Evolutionary conservation across 2,888 invertebrate genomes (phyloP).

Genomic region (Lottia scabra): DNA sequence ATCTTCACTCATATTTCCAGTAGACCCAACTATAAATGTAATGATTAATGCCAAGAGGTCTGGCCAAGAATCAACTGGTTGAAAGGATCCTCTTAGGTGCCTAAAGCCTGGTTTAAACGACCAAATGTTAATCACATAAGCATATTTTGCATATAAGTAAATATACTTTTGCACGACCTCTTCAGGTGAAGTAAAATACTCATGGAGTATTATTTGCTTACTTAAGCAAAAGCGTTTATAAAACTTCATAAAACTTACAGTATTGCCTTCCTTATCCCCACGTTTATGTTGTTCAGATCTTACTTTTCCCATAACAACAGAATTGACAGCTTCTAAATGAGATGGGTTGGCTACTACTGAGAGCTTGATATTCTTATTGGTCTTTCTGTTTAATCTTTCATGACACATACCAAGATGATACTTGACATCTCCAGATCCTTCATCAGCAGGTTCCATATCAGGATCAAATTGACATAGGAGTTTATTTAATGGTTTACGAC

Average conservation of each 20-base stretch:
- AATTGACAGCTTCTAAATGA: slow-evolving; percentile 93
- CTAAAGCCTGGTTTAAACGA: too few species aligned
- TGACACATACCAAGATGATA: slow-evolving; percentile 89
- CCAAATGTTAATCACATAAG: too few species aligned
- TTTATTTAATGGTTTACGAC: slow-evolving; percentile 89
- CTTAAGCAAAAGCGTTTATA: too few species aligned
- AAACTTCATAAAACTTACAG: slow-evolving; percentile 40
- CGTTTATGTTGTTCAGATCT: slow-evolving; percentile 95
- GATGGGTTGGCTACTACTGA: slow-evolving; percentile 93
- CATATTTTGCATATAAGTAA: too few species aligned
- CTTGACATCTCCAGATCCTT: slow-evolving; percentile 92
- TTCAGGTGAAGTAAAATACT: too few species aligned
- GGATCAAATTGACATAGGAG: slow-evolving; percentile 94
- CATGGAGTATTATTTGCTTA: too few species aligned
- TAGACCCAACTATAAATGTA: too few species aligned
- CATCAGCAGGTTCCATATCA: slow-evolving; percentile 75
- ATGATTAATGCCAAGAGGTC: too few species aligned
- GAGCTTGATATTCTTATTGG: slow-evolving; percentile 86
- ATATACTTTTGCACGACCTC: too few species aligned
- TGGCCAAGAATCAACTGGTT: too few species aligned
- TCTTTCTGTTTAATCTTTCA: slow-evolving; percentile 91
- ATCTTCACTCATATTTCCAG: too few species aligned
- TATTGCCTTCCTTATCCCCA: slow-evolving; percentile 78
- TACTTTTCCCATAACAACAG: slow-evolving; percentile 94
- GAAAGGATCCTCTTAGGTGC: too few species aligned